phyloP scores from a whole-genome alignment of 2,797 vertebrate species.

The Rhinella marina region DNA sequence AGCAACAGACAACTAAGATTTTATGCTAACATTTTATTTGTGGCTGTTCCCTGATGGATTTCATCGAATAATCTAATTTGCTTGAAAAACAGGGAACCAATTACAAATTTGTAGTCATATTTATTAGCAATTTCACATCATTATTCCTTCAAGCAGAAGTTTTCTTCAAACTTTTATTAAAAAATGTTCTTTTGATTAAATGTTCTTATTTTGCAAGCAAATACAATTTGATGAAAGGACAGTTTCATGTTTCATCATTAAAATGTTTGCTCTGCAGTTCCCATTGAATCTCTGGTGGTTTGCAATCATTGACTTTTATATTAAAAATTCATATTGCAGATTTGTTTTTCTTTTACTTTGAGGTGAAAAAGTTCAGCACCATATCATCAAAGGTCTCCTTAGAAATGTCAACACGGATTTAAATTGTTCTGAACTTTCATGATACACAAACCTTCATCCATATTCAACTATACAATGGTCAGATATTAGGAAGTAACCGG shows the following conservation, averaged over 20 bases:
- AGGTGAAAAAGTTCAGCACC: neutral
- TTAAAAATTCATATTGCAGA: constrained; percentile 17
- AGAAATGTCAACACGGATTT: neutral
- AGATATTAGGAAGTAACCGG: neutral
- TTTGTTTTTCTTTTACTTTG: constrained; percentile 14
- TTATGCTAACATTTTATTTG: no score
- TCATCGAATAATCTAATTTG: no score
- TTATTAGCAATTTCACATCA: neutral
- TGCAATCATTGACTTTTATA: constrained; percentile 11
- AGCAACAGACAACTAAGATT: no score
- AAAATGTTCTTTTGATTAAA: neutral
- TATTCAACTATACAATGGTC: neutral
- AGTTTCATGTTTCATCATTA: constrained; percentile 1
- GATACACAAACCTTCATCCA: neutral
- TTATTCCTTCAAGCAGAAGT: neutral
- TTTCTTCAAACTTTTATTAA: neutral
- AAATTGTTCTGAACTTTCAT: neutral
- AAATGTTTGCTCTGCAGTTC: constrained; percentile 17
- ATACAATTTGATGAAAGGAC: constrained; percentile 19
- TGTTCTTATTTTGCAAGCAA: constrained; percentile 1
- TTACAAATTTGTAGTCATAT: neutral
- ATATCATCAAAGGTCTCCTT: neutral
- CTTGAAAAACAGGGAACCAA: no score
- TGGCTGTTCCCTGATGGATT: no score
- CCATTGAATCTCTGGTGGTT: constrained; percentile 6